Conservation (phyloP, 2,113 vertebrate species). For the Cardinalis cardinalis region DNA sequence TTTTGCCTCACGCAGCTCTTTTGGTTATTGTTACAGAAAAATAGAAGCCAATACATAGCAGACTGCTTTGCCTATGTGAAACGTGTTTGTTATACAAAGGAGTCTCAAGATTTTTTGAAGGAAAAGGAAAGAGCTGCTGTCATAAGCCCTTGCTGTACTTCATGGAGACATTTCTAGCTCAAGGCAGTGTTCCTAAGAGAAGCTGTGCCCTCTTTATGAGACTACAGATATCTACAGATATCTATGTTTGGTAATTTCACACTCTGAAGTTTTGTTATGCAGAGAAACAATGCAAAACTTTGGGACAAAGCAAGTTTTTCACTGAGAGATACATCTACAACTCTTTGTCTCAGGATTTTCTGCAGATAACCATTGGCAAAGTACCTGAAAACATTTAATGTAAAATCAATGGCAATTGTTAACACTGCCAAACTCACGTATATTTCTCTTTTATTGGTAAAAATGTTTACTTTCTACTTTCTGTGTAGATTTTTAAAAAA, state of each 20-base stretch:
- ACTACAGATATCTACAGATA: neutral
- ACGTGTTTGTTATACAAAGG: neutral
- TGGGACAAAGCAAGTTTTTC: neutral
- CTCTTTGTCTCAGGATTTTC: neutral
- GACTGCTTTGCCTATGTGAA: neutral
- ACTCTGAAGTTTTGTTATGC: neutral
- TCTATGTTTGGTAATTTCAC: neutral
- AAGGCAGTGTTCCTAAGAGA: neutral
- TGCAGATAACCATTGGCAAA: neutral
- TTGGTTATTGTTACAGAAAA: conserved; percentile 9
- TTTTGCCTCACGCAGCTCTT: conserved; percentile 23
- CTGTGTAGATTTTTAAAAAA: neutral
- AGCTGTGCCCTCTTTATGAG: neutral
- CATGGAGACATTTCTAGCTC: neutral
- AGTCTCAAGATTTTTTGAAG: neutral
- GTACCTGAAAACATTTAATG: neutral
- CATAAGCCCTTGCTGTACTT: neutral
- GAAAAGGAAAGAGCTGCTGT: neutral
- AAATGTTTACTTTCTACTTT: neutral
- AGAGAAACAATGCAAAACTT: neutral
- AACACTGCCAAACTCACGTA: neutral
- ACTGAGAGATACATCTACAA: neutral
- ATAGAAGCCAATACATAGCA: neutral
- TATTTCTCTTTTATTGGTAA: neutral
- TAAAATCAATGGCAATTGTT: neutral